phyloP scores from a whole-genome alignment of 2,113 vertebrate species.

The Pyxicephalus adspersus region DNA sequence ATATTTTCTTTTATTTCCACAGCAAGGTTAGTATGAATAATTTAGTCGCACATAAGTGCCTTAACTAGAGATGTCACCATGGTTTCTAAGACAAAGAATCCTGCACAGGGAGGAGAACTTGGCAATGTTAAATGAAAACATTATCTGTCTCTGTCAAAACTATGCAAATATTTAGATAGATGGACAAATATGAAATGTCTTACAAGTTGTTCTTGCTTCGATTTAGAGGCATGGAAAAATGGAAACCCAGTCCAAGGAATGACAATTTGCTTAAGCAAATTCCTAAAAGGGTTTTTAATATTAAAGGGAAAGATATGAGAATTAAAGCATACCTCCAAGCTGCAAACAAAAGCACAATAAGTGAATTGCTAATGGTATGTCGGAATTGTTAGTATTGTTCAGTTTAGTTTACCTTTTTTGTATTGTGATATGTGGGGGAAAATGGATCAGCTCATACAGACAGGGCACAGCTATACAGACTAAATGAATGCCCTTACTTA shows the following conservation, averaged over 20 bases:
- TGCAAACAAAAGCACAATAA: too few relatives aligned
- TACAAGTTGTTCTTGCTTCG: background rate
- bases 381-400: too few relatives aligned
- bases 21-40: conserved; percentile 23
- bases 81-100: conserved; percentile 36
- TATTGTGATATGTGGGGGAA: too few relatives aligned
- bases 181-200: background rate
- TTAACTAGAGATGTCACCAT: conserved; percentile 28
- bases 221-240: background rate
- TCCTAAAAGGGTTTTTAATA: background rate
- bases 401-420: too few relatives aligned
- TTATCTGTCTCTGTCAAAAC: conserved; percentile 20
- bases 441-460: too few relatives aligned
- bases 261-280: background rate
- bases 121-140: conserved; percentile 27
- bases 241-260: background rate
- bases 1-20: conserved; percentile 9
- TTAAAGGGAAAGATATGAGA: background rate
- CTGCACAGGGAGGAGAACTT: conserved; percentile 25
- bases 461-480: too few relatives aligned
- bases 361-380: too few relatives aligned
- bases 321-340: too few relatives aligned
- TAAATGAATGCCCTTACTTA: too few relatives aligned
- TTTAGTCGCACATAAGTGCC: conserved; percentile 37
- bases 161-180: conserved; percentile 23